Base-by-base conservation (phyloP, 2,797 vertebrate genomes). In the Gadopsis marmoratus region DNA sequence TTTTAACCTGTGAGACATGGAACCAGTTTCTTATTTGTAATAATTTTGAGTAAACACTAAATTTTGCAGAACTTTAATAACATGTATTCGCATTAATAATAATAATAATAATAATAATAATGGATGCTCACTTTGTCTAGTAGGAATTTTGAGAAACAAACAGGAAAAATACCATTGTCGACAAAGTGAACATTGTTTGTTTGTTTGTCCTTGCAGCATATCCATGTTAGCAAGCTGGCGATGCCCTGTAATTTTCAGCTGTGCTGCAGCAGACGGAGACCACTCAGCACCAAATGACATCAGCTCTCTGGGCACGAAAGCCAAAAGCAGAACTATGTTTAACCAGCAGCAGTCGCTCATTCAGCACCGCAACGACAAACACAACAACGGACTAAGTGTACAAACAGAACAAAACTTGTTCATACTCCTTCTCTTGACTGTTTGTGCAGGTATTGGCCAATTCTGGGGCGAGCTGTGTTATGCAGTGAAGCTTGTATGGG, bases 211-310 rank as follows among this genome's bases (percentile, higher is more conserved):
- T 65, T 12, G 33, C 50, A 4, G 53, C 56, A 78, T 86, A 29
- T 86, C 86, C 82, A 84, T 84, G 88, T 71, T 35, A 74, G 43
- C 53, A 16, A 55, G 53, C 63, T 63, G 63, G 29, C 21, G 72
- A 67, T 55, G 69, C 51, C 74, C 83, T 90, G 85, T 92, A 86
- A 90, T 91, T 81, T 79, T 66, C 74, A 62, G 43, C 73, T 39
- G 35, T 35, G 80, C 63, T 29, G 76, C 56, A 62, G 59, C 69
- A 71, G 74, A 56, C 74, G 71, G 81, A 76, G 70, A 87, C 62
- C n/a, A 2, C 70, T 72, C 58, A 11, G 72, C n/a, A 1, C 35
- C 37, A 53, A 21, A 6, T 91, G 85, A 91, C 82, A 74, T 90
- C 85, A 90, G 64, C 72, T 68, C 33, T 37, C 74, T 54, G 64